Conservation (phyloP, 2,797 vertebrate species). For the Erpetoichthys calabaricus region DNA sequence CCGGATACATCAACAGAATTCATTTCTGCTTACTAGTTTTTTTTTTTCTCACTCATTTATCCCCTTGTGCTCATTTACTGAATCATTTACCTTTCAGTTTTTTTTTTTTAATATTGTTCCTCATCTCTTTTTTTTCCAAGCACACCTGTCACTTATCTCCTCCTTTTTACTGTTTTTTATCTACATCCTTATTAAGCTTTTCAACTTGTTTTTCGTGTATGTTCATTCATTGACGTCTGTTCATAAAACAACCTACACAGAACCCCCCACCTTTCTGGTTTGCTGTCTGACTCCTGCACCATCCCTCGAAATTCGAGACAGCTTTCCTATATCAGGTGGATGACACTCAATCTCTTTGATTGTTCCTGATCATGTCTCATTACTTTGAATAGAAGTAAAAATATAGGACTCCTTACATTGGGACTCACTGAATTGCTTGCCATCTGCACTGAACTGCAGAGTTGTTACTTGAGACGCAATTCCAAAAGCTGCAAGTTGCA, state of each 20-base stretch:
- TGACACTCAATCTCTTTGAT: slow-evolving; percentile 42
- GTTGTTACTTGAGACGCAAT: no score
- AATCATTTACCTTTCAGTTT: slow-evolving; percentile 1
- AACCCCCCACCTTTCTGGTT: not conserved
- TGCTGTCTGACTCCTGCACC: slow-evolving; percentile 28
- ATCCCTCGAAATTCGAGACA: slow-evolving; percentile 48
- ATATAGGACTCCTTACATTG: no score
- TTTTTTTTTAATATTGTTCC: not conserved
- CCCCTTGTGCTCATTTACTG: no score
- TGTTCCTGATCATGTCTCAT: slow-evolving; percentile 17
- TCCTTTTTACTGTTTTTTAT: not conserved
- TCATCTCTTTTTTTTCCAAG: not conserved
- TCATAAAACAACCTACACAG: no score
- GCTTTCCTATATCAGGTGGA: slow-evolving; percentile 45
- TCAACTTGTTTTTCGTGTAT: not conserved
- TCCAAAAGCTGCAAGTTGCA: no score
- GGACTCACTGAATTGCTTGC: no score
- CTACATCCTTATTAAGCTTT: not conserved
- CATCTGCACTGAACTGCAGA: no score
- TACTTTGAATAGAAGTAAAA: slow-evolving; percentile 6
- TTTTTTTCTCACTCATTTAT: no score
- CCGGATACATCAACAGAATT: no score
- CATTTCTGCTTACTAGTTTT: no score
- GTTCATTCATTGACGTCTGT: not conserved
- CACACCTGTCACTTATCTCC: not conserved